These are phyloP conservation scores for Alosa alosa DNA, from an alignment of 2,113 vertebrate species.

Conservation along the genomic window DNA sequence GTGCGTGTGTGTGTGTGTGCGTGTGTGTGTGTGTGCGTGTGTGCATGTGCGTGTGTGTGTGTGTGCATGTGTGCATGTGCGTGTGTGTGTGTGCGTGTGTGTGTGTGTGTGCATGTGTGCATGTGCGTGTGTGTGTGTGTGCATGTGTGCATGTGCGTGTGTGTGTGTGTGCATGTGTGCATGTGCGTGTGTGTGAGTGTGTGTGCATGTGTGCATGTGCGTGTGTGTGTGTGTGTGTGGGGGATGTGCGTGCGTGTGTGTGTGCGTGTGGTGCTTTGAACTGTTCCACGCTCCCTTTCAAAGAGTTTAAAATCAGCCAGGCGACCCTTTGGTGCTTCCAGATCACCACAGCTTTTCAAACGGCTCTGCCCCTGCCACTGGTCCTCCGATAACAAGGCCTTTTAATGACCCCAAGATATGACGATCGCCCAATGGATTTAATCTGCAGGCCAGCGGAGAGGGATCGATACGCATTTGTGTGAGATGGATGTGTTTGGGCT, in stretches of 20 bases:
- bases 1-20: too few relatives aligned
- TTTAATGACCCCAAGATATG: conserved; percentile 38
- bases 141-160: too few relatives aligned
- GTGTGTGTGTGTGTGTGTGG: neutral
- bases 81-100: too few relatives aligned
- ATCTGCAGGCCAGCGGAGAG: conserved; percentile 21
- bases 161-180: neutral
- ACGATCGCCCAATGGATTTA: conserved; percentile 34
- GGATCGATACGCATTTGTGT: conserved; percentile 40
- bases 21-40: too few relatives aligned
- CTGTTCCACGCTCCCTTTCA: neutral
- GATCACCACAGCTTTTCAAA: neutral
- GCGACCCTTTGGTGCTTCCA: neutral
- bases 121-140: too few relatives aligned
- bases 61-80: too few relatives aligned
- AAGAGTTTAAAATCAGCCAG: neutral
- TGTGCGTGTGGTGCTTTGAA: neutral
- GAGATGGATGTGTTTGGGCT: conserved; percentile 31
- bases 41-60: too few relatives aligned
- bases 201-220: neutral
- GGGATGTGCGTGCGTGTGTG: neutral
- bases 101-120: too few relatives aligned
- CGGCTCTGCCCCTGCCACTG: neutral
- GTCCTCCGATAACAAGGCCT: conserved; percentile 19
- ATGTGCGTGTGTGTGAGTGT: conserved; percentile 20